A percentile compares a stretch with the other conserved stretches of the same genome.
Evolutionary conservation across 2,888 invertebrate genomes (phyloP).

Genomic region (Xestia rhomboidea): DNA sequence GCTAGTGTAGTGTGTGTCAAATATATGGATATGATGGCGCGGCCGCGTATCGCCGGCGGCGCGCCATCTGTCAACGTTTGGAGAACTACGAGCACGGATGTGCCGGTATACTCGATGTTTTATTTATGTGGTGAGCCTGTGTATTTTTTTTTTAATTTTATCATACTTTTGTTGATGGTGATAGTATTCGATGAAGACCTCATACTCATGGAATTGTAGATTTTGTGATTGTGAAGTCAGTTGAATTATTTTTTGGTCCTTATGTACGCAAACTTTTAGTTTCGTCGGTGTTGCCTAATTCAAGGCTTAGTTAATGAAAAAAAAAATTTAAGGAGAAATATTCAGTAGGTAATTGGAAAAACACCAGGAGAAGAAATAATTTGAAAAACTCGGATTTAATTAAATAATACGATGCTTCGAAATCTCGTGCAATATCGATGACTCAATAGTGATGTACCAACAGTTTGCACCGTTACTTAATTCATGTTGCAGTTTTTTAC

Average conservation of each 20-base stretch:
- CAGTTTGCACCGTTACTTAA: slow-evolving; percentile 74
- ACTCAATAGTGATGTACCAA: slow-evolving; percentile 38
- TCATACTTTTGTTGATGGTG: background rate
- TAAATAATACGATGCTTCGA: background rate
- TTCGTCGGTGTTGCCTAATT: background rate
- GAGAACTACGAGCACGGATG: slow-evolving; percentile 64
- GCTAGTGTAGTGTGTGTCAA: slow-evolving; percentile 63
- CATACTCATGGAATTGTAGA: background rate
- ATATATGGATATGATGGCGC: slow-evolving; percentile 70
- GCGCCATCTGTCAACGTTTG: slow-evolving; percentile 81
- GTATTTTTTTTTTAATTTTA: background rate
- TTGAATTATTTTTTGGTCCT: background rate
- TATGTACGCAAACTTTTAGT: background rate
- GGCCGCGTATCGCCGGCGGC: slow-evolving; percentile 71
- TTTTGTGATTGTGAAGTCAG: background rate
- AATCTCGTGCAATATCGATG: slow-evolving; percentile 26
- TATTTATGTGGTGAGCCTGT: slow-evolving; percentile 8
- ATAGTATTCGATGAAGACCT: background rate
- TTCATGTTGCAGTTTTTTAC: slow-evolving; percentile 82
- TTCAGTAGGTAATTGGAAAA: background rate
- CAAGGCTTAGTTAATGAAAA: background rate
- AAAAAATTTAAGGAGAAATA: background rate
- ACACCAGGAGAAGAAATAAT: background rate
- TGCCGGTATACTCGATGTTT: slow-evolving; percentile 35
- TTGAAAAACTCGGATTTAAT: background rate